phyloP scores from a whole-genome alignment of 2,113 vertebrate species.

The Paraplagusia blochii region DNA sequence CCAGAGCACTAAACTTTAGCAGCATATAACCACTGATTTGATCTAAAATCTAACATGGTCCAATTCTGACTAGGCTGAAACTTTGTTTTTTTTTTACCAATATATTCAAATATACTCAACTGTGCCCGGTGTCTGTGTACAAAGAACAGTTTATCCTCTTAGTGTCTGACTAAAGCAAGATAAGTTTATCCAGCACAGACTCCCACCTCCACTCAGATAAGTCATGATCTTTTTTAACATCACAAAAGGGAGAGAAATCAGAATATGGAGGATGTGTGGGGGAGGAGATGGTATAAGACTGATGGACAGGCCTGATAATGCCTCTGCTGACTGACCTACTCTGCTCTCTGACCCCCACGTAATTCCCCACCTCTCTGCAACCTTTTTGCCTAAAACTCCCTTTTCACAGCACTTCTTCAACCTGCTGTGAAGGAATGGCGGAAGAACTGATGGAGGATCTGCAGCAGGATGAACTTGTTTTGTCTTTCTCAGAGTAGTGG shows the following conservation, averaged over 20 bases:
- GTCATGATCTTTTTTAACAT: constrained; percentile 14
- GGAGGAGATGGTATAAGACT: constrained; percentile 24
- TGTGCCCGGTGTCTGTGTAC: background rate
- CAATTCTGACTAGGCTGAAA: no score
- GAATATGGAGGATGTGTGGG: constrained; percentile 5
- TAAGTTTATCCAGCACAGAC: constrained; percentile 9
- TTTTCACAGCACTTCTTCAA: constrained; percentile 36
- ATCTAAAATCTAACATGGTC: no score
- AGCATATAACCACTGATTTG: no score
- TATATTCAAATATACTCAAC: background rate
- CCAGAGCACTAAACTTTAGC: constrained; percentile 20
- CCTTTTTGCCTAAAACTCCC: constrained; percentile 34
- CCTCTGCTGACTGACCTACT: constrained; percentile 42
- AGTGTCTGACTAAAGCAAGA: constrained; percentile 2
- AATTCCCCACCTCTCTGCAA: constrained; percentile 57
- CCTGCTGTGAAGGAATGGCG: constrained; percentile 44
- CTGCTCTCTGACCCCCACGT: constrained; percentile 56
- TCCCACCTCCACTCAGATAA: constrained; percentile 17
- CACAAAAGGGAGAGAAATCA: constrained; percentile 44
- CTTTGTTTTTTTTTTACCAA: background rate
- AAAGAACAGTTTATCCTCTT: constrained; percentile 5
- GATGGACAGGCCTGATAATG: constrained; percentile 60
- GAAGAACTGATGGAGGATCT: constrained; percentile 42
- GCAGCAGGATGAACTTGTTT: constrained; percentile 40
- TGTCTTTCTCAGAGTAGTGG: constrained; percentile 15